Evolutionary conservation across 2,113 vertebrate genomes (phyloP).

Genomic region (Python bivittatus): DNA sequence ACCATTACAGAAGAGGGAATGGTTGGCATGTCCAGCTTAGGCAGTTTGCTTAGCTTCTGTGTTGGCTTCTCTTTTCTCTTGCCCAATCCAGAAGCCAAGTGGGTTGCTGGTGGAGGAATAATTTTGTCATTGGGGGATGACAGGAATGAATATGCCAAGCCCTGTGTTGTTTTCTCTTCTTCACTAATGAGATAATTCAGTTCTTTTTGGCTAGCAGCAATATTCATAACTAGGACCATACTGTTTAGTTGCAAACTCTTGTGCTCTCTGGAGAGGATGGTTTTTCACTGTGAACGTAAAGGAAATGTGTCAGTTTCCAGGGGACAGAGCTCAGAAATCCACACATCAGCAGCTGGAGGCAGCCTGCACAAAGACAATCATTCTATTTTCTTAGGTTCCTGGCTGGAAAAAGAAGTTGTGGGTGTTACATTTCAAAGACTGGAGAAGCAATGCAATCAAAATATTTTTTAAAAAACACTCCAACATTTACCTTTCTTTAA

Average conservation of each 20-base stretch:
- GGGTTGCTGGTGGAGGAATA: not conserved
- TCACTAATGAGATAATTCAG: not conserved
- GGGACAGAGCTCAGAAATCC: not conserved
- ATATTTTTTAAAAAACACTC: not conserved
- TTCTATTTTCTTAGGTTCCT: not conserved
- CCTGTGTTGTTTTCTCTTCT: not conserved
- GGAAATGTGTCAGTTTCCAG: slow-evolving; percentile 14
- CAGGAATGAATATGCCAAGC: slow-evolving; percentile 14
- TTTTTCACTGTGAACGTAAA: not conserved
- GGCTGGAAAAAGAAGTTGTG: not conserved
- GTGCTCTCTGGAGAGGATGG: not conserved
- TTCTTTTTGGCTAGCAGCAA: not conserved
- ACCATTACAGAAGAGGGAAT: not conserved
- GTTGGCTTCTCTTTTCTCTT: not conserved
- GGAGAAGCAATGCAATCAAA: not conserved
- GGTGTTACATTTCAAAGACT: not conserved
- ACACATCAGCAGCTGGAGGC: slow-evolving; percentile 8
- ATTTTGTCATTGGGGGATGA: not conserved
- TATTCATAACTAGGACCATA: not conserved
- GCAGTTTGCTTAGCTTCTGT: not conserved
- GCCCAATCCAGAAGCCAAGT: not conserved
- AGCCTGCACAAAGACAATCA: not conserved
- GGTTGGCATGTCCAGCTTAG: not conserved
- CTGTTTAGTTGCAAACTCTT: slow-evolving; percentile 13
- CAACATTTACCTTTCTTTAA: not conserved